Percentiles rank a stretch among this genome's conserved stretches.
These are phyloP conservation scores for Porites evermanni DNA, from an alignment of 92 coral and sea anemone genomes.

Conservation along the genomic window DNA sequence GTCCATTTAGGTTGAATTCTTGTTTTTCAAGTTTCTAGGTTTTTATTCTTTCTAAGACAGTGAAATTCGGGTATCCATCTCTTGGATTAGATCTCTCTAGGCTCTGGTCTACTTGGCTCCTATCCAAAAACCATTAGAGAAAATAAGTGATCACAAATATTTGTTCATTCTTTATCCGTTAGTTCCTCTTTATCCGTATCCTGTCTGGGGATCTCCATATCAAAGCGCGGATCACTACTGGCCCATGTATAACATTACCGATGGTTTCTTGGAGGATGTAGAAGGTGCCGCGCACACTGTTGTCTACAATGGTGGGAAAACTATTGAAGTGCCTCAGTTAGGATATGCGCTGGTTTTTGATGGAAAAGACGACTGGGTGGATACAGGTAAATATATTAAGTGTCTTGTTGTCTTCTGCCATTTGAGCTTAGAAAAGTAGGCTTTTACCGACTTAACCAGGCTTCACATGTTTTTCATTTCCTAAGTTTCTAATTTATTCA, in stretches of 20 bases:
- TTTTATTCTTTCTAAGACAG: too few species aligned
- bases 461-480: too few species aligned
- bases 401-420: not conserved
- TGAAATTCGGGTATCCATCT: too few species aligned
- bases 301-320: constrained; percentile 79
- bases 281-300: constrained; percentile 82
- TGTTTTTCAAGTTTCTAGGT: too few species aligned
- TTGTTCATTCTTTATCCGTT: not conserved
- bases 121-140: not conserved
- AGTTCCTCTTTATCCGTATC: constrained; percentile 72
- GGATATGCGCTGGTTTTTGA: constrained; percentile 83
- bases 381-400: constrained; percentile 66
- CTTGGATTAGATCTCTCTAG: too few species aligned
- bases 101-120: too few species aligned
- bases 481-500: too few species aligned
- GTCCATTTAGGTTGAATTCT: too few species aligned
- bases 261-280: constrained; percentile 73
- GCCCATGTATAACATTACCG: constrained; percentile 89
- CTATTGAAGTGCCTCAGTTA: constrained; percentile 74
- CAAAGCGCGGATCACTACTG: constrained; percentile 96
- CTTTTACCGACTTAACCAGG: too few species aligned
- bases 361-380: constrained; percentile 93
- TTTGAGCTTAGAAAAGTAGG: too few species aligned
- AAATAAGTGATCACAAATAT: not conserved
- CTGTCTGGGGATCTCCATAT: constrained; percentile 89